Evolutionary conservation across 1,140 invertebrate species (phyloP), one percentile per base, ranked within the genome.

Genomic region (Cardiocondyla obscurior): DNA sequence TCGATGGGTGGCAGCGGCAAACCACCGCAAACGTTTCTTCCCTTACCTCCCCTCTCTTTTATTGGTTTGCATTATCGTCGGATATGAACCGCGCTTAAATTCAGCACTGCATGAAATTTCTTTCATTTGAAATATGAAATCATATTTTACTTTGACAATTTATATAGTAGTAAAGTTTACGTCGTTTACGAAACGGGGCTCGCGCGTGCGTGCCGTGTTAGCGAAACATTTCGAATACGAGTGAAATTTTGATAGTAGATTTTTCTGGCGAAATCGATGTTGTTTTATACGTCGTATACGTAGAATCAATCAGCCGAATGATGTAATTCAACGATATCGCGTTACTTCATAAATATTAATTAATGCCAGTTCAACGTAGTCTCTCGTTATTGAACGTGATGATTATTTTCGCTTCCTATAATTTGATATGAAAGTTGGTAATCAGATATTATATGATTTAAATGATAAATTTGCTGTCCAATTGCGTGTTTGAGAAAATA

Each of bases 301-400:
- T n/a, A 5, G 7, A 69, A 39, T 42, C 46, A 53, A 67, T 67
- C 46, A 25, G 10, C 5, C n/a, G 25, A n/a, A 39, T 77, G 39
- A 42, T 22, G 22, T 10, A 33, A 16, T 39, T 2, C 62, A 53
- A 3, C 44, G 19, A 1, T 79, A 22, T 67, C 53, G 39, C 30
- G n/a, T 79, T 69, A 69, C 33, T 51, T 69, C 8, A 8, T 67
- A 79, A 79, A 79, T 79, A 79, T 53, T 79, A 79, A 79, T 79
- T 36, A 77, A 53, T 16, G 49, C 5, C 3, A 25, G 16, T 67
- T 79, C 69, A 67, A 69, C 69, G 12, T 36, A 53, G 44, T 53
- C 46, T 14, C 46, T 79, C 42, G 46, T 79, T 69, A 79, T 55
- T 33, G 46, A 53, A 67, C 42, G 44, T 46, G 36, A 25, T 79